Evolutionary conservation across 2,113 vertebrate genomes (phyloP).

Genomic region (Rallus limicola): DNA sequence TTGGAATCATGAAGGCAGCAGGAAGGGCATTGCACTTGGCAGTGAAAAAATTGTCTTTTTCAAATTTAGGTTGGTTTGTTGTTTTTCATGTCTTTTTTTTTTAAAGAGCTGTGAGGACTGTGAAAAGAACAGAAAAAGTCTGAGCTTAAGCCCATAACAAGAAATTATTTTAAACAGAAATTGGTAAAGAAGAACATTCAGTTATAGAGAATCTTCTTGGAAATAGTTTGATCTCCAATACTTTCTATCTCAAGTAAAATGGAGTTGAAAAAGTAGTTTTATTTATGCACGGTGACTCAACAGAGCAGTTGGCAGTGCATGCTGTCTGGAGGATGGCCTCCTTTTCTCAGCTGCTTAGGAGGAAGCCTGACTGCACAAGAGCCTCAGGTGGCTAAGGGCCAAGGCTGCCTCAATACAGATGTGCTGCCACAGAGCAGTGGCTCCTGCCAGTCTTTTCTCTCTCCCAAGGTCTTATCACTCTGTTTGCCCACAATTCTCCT

Average conservation of each 20-base stretch:
- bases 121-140: neutral
- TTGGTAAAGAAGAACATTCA: neutral
- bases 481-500: neutral
- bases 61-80: neutral
- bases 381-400: neutral
- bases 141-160: neutral
- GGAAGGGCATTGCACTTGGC: neutral
- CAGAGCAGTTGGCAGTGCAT: too few species aligned
- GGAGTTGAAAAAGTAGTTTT: neutral
- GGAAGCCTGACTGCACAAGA: neutral
- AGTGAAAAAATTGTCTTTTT: neutral
- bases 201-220: neutral
- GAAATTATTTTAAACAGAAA: neutral
- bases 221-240: neutral
- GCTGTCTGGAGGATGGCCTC: neutral
- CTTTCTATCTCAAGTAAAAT: neutral
- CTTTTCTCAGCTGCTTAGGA: neutral
- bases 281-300: neutral
- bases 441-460: neutral
- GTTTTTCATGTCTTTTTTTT: neutral
- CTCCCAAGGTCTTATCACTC: rapidly evolving
- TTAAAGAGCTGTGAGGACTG: neutral
- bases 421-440: neutral
- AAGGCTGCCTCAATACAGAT: neutral
- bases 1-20: neutral